Base-by-base conservation (phyloP, 2,888 invertebrate genomes). In the Nomada lathburiana region DNA sequence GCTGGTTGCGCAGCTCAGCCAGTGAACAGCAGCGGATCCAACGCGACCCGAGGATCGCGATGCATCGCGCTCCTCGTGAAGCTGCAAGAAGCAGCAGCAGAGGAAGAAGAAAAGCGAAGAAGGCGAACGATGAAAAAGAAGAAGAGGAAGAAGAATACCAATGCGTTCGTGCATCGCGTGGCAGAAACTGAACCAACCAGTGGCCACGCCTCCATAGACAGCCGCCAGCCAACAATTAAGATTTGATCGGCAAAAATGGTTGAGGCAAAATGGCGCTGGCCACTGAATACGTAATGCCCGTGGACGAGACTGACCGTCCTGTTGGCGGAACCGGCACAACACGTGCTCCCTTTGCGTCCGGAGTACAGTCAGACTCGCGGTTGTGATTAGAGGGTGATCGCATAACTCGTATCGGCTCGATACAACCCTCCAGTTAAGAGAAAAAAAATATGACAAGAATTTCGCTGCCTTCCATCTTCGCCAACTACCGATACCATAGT, bases 231-330 rank as follows among this genome's bases (percentile, higher is more conserved):
- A 92, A 93, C 93, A 94, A 94, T 94, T 94, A 94, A 94, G 94
- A 94, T 94, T 94, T 94, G 94, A 94, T 94, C 94, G 93, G 93
- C 93, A 94, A 94, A 94, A 94, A 94, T 94, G 94, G 94, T 94
- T 87, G 94, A 93, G 92, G 89, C 91, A 94, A 94, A 93, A 94
- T 94, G 94, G 94, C 94, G 93, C 89, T 85, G 83, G 86, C 91
- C 91, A 91, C 92, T 93, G 93, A 92, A 94, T 94, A 92, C 92
- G 92, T 94, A 94, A 94, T 94, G 90, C 87, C 65, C 72, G 60
- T 82, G 89, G 72, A 78, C 81, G 88, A 85, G 78, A 80, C 81
- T 50, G 85, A 72, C 57, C 80, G 78, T 86, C 79, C 78, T 74
- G 86, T 80, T 73, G 77, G 67, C 75, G 77, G 79, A 83, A 88